Percentiles rank a stretch among this genome's conserved stretches.
These are phyloP conservation scores for Orthosia incerta DNA, from an alignment of 2,888 invertebrate species.

Conservation along the genomic window DNA sequence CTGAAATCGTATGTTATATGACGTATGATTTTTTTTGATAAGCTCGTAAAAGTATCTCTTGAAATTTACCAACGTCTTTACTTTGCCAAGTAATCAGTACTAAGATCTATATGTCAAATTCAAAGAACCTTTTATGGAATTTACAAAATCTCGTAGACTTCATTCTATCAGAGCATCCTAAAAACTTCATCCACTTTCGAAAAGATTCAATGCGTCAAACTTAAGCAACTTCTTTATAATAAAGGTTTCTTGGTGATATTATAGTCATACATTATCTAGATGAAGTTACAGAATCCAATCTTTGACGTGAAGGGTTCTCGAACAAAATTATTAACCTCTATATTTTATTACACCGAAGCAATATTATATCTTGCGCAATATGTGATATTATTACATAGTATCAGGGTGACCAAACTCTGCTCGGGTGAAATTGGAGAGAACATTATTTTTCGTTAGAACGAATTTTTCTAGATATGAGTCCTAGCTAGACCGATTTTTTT, in stretches of 20 bases:
- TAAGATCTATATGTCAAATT: neutral
- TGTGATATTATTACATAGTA: neutral
- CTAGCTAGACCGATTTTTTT: no score
- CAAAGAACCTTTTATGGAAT: neutral
- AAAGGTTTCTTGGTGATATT: slow-evolving; percentile 26
- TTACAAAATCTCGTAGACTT: neutral
- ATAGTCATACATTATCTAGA: slow-evolving; percentile 45
- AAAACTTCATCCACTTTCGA: slow-evolving; percentile 20
- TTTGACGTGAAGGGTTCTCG: slow-evolving; percentile 38
- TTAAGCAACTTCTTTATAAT: slow-evolving; percentile 7
- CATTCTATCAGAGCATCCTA: neutral
- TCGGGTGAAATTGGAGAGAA: no score
- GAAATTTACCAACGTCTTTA: neutral
- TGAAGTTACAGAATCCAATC: slow-evolving; percentile 57
- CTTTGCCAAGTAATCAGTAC: neutral
- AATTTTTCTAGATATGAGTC: no score
- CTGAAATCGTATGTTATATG: no score
- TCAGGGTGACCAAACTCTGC: no score
- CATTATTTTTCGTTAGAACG: no score
- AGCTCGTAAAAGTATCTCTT: neutral
- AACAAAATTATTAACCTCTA: slow-evolving; percentile 41
- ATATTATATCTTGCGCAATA: slow-evolving; percentile 29
- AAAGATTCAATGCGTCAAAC: slow-evolving; percentile 20
- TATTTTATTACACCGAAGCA: slow-evolving; percentile 41
- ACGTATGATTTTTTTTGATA: neutral